phyloP scores from a whole-genome alignment of 1,140 invertebrate species.

The Drosophila miranda region DNA sequence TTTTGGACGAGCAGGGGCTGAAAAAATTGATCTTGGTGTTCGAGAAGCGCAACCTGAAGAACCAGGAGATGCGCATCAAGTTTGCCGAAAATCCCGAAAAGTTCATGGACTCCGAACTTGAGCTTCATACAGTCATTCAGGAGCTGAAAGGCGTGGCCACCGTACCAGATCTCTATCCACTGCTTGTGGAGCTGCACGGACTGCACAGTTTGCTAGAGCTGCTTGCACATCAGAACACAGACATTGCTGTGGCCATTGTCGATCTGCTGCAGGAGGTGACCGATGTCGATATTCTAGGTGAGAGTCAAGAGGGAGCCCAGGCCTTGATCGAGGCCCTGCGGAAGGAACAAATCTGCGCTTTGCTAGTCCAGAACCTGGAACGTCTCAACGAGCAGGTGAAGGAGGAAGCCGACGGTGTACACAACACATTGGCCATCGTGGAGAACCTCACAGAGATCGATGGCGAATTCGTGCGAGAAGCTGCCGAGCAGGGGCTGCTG shows the following conservation, averaged over 20 bases:
- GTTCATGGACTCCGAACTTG: slow-evolving; percentile 99
- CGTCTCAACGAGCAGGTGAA: slow-evolving; percentile 96
- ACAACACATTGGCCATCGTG: slow-evolving; percentile 96
- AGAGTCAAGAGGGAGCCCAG: slow-evolving; percentile 92
- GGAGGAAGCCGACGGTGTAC: slow-evolving; percentile 98
- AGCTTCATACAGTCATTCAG: slow-evolving; percentile 95
- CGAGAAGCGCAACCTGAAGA: slow-evolving; percentile 96
- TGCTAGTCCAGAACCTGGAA: slow-evolving; percentile 96
- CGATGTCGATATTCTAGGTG: slow-evolving; percentile 97
- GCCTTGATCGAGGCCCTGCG: slow-evolving; percentile 90
- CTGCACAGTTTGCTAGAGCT: slow-evolving; percentile 96
- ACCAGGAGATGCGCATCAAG: slow-evolving; percentile 99
- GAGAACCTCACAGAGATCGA: slow-evolving; percentile 97
- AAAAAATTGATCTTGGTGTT: slow-evolving; percentile 95
- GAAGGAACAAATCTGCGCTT: slow-evolving; percentile 94
- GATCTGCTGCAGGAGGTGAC: slow-evolving; percentile 95
- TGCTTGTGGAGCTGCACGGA: slow-evolving; percentile 94
- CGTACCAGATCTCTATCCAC: slow-evolving; percentile 96
- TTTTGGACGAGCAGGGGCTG: slow-evolving; percentile 92
- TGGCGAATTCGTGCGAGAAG: slow-evolving; percentile 91
- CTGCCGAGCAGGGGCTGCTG: slow-evolving; percentile 94
- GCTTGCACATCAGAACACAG: slow-evolving; percentile 98
- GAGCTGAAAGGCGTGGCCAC: slow-evolving; percentile 97
- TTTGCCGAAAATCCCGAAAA: slow-evolving; percentile 98
- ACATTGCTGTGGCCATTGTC: slow-evolving; percentile 92